Evolutionary conservation across 2,797 vertebrate genomes (phyloP).

Genomic region (Pipistrellus pygmaeus): DNA sequence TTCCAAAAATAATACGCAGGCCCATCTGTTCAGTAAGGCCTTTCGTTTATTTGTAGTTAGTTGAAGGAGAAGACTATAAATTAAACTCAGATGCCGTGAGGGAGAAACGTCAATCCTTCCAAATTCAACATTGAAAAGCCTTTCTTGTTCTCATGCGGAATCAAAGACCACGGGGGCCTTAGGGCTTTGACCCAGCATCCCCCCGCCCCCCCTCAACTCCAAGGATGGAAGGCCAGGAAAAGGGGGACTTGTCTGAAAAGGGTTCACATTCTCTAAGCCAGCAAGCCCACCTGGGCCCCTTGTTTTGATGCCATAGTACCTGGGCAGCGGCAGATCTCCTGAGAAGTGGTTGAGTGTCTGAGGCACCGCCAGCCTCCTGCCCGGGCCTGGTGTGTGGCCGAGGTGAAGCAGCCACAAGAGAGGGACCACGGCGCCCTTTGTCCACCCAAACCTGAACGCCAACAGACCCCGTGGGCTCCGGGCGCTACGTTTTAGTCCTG

Average conservation of each 20-base stretch:
- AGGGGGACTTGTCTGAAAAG: background rate
- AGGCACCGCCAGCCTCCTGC: background rate
- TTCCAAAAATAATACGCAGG: slow-evolving; percentile 87
- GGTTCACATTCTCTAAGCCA: background rate
- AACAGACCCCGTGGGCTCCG: background rate
- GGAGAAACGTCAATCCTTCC: slow-evolving; percentile 79
- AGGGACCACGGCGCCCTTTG: background rate
- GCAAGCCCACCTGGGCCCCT: background rate
- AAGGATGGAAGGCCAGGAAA: slow-evolving; percentile 50
- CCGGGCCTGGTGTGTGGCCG: background rate
- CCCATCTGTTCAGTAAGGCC: slow-evolving; percentile 80
- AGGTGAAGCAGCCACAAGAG: background rate
- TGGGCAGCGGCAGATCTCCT: background rate
- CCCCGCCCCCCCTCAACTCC: slow-evolving; percentile 14
- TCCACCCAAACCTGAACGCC: background rate
- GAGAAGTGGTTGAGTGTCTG: background rate
- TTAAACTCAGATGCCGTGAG: slow-evolving; percentile 82
- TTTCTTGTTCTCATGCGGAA: slow-evolving; percentile 71
- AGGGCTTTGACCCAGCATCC: slow-evolving; percentile 59
- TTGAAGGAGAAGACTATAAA: slow-evolving; percentile 84
- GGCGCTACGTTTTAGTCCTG: background rate
- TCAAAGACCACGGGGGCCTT: background rate
- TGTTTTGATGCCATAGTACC: background rate
- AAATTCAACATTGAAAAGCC: slow-evolving; percentile 80
- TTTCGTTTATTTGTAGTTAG: slow-evolving; percentile 84